phyloP scores from a whole-genome alignment of 2,797 vertebrate species.

The Heterohyrax brucei region DNA sequence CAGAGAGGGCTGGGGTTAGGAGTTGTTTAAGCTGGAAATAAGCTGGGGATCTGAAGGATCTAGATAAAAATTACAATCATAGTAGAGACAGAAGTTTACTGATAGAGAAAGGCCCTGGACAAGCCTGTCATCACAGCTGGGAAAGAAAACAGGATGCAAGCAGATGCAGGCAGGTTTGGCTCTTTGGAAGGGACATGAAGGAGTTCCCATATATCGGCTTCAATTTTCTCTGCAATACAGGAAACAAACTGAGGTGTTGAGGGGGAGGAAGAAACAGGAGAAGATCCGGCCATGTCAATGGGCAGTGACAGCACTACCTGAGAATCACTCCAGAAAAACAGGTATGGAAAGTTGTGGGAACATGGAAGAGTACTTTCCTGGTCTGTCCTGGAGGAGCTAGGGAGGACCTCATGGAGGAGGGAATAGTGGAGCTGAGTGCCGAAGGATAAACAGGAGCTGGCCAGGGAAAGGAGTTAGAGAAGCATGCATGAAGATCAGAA shows the following conservation, averaged over 20 bases:
- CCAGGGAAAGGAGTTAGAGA: background rate
- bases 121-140: background rate
- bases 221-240: background rate
- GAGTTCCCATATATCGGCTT: background rate
- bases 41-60: background rate
- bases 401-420: background rate
- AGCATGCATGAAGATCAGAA: background rate
- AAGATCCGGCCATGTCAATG: background rate
- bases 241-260: background rate
- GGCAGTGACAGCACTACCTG: background rate
- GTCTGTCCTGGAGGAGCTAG: background rate
- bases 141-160: background rate
- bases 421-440: background rate
- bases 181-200: background rate
- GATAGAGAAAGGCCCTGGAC: background rate
- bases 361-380: background rate
- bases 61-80: background rate
- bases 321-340: background rate
- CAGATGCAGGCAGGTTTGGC: background rate
- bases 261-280: background rate
- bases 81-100: background rate
- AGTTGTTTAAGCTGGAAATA: background rate
- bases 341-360: background rate
- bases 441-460: slow-evolving; percentile 1
- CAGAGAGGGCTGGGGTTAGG: background rate